Base-by-base conservation (phyloP, 2,113 vertebrate species). In the Boulengerochromis microlepis region DNA sequence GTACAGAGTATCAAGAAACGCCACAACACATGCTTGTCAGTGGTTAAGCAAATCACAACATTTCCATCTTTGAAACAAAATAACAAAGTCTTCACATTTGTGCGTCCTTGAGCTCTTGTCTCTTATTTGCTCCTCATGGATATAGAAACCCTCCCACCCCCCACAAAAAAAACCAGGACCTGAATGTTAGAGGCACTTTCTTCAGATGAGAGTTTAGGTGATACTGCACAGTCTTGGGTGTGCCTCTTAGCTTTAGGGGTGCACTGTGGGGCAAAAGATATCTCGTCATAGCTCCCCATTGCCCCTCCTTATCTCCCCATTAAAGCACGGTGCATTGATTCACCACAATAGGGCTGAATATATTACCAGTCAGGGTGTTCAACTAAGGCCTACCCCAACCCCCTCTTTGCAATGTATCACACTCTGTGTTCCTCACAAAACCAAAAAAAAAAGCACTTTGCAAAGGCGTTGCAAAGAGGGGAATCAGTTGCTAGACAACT, bases 291-390 rank as follows among this genome's bases (percentile, higher is more conserved):
- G 84, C 83, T 78, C 53, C 82, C 81, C 22, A 33, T 29, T 45
- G 38, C 89, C 92, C 91, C 93, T 85, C 90, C 92, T 90, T 78
- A 38, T 64, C 83, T 61, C 86, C 91, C 90, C 86, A 96, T 96
- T 96, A 96, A 91, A 78, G 88, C 93, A 94, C 42, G 95, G 91
- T 95, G 95, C 96, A 96, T 95, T 96, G 95, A 94, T 89, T 96
- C 83, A 40, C 78, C 88, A 97, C 96, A 97, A 97, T 94, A 95
- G 96, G 52, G 64, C n/a, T 16, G 96, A 94, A 97, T 97, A 96
- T 88, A 96, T 97, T 96, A 96, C 89, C 87, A 87, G 64, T 50
- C 66, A 84, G 82, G 56, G 91, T 91, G 89, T 91, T 93, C 90
- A 89, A 42, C 66, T 84, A 82, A 47, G 52, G 87, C 84, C 86